Evolutionary conservation across 1,140 invertebrate genomes (phyloP).

Genomic region (Drosophila trapezifrons): DNA sequence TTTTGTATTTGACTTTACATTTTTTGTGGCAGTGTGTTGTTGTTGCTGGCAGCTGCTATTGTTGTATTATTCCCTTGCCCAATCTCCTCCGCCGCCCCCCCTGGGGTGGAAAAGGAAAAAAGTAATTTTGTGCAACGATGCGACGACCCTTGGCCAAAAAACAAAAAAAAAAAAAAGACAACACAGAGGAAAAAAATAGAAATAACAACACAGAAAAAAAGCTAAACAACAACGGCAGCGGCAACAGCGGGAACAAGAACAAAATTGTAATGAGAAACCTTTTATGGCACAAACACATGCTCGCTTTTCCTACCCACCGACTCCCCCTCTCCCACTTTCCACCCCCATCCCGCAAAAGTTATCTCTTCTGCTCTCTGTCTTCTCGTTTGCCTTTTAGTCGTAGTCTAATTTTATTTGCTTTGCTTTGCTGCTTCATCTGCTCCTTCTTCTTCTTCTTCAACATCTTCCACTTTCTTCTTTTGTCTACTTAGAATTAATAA

Average conservation of each 20-base stretch:
- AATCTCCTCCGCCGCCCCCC: conserved; percentile 17
- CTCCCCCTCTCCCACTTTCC: not conserved
- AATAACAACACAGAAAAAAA: conserved; percentile 40
- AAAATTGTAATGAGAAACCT: conserved; percentile 77
- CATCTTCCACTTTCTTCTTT: conserved; percentile 28
- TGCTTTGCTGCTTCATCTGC: conserved; percentile 38
- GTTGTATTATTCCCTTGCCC: conserved; percentile 22
- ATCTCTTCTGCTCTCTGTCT: conserved; percentile 39
- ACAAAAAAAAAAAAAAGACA: conserved; percentile 37
- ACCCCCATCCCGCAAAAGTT: conserved; percentile 12
- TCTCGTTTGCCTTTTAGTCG: conserved; percentile 51
- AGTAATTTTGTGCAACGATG: conserved; percentile 80
- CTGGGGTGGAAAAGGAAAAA: conserved; percentile 44
- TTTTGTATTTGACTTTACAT: not conserved
- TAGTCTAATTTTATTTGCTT: conserved; percentile 61
- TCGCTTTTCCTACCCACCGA: conserved; percentile 53
- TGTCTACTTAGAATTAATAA: conserved; percentile 78
- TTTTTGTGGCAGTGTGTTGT: not conserved
- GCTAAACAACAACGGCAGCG: conserved; percentile 11
- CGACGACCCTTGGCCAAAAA: conserved; percentile 77
- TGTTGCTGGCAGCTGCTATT: conserved; percentile 5
- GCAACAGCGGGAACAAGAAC: conserved; percentile 47
- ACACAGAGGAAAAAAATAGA: conserved; percentile 29
- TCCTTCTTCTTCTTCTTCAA: conserved; percentile 5
- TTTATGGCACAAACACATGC: conserved; percentile 78